Evolutionary conservation across 2,888 invertebrate genomes (phyloP).

Genomic region (Hypsopygia costalis): DNA sequence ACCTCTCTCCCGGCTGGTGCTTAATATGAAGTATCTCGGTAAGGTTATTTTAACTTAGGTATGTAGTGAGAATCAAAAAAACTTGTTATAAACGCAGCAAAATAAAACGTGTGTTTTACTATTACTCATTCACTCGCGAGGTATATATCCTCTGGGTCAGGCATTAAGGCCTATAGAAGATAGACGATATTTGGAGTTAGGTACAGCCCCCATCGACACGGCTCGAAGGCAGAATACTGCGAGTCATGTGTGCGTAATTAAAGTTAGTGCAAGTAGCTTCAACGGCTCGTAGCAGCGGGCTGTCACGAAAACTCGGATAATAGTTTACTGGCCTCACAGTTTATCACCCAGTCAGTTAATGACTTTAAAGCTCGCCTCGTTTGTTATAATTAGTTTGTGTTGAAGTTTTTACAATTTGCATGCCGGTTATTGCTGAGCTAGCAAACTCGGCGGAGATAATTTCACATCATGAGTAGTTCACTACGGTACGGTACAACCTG

Average conservation of each 20-base stretch:
- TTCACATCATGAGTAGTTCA: too few species aligned
- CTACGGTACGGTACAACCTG: too few species aligned
- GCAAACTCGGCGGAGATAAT: background rate
- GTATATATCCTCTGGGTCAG: too few species aligned
- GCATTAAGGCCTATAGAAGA: too few species aligned
- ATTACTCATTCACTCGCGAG: too few species aligned
- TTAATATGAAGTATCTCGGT: too few species aligned
- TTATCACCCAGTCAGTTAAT: conserved; percentile 25
- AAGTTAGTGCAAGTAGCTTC: conserved; percentile 42
- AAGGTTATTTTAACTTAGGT: too few species aligned
- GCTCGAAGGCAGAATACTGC: conserved; percentile 24
- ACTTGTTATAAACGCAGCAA: too few species aligned
- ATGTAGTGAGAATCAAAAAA: too few species aligned
- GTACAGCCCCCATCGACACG: conserved; percentile 1
- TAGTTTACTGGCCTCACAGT: conserved; percentile 26
- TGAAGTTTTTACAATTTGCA: conserved; percentile 1
- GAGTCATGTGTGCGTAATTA: conserved; percentile 60
- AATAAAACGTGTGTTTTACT: too few species aligned
- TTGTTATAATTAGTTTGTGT: conserved; percentile 11
- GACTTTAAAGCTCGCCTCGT: conserved; percentile 13
- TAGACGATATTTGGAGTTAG: too few species aligned
- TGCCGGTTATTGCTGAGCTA: background rate
- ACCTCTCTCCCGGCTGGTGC: too few species aligned
- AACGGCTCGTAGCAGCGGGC: conserved; percentile 18
- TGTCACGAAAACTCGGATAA: conserved; percentile 25